Base-by-base conservation (phyloP, 2,113 vertebrate species). In the Balaeniceps rex region DNA sequence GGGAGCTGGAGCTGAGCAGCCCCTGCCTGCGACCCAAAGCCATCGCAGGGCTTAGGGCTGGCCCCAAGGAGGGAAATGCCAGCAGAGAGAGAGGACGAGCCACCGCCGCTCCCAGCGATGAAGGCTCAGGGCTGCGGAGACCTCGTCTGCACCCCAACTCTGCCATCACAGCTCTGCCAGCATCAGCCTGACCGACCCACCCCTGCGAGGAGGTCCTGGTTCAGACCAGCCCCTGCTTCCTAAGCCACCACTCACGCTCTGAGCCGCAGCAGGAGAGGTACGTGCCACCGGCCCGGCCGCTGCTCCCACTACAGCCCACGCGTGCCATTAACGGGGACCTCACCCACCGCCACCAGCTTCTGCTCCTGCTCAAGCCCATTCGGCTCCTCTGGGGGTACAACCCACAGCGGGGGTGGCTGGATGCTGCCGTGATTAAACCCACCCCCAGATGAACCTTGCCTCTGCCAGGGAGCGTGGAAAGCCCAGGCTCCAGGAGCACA, bases 91-190 rank as follows among this genome's bases (percentile, higher is more conserved):
- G 61, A 47, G 24, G 49, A 15, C 0, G 6, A 75, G 55, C 18
- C 79, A 7, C 2, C 3, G 0, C 18, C 2, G 3, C 21, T 82
- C 42, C 33, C 58, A 7, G 0, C 2, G 0, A 33, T 12, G 15
- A 71, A 18, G 63, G 46, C 55, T 38, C 63, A 22, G 34, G 15
- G 19, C 29, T 49, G 52, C 6, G 1, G 31, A 65, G 28, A n/a
- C 9, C 51, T 29, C 25, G 47, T 26, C 82, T 25, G 63, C 23
- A 31, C 10, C 23, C 46, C 47, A 5, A 0, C 14, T 55, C 47
- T 46, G 28, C 38, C 58, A 34, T 15, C 13, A 3, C 46, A 31
- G 44, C 42, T 4, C 64, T 5, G 34, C 16, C 29, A 46, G 40
- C 80, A 23, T 9, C 47, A 55, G 21, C 72, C 88, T 51, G 58